Base-by-base conservation (phyloP, 2,113 vertebrate species). In the Ascaphus truei region DNA sequence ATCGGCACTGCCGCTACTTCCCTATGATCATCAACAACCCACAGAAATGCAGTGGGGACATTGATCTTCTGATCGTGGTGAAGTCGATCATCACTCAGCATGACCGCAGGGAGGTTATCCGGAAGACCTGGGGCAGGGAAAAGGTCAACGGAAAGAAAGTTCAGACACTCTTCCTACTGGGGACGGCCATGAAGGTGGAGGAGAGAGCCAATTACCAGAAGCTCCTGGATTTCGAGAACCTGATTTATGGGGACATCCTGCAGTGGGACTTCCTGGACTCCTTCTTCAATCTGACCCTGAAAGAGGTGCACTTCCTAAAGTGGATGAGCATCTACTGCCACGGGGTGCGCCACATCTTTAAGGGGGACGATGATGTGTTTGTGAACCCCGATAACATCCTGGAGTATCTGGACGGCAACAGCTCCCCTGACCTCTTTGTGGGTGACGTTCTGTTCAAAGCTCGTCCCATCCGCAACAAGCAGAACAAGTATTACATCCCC, bases 241-340 rank as follows among this genome's bases (percentile, higher is more conserved):
- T 83, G 34, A 95, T 98, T 65, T 98, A 94, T 0, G 64, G 87
- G 0, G 97, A 99, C 73, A 95, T 99, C 59, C 83, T 99, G 51
- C 96, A 99, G 76, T 99, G 97, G 97, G 91, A 96, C 83, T 99
- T 99, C 67, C 77, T 93, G 25, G 97, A 99, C 73, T 96, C 88
- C 56, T 99, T 99, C 81, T 98, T 98, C 88, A 99, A 99, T 82
- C 90, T 99, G 60, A 99, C 97, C 0, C 93, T 99, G 13, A 99
- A 99, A 74, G 97, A 99, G 75, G 93, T 91, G 4, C 93, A 98
- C 79, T 99, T 99, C 81, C 88, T 99, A 34, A 98, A 95, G 80
- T 99, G 97, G 97, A 89, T 97, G 4, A 79, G 87, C 79, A 93
- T 84, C 7, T 98, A 94, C 87, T 99, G 97, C 10, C 82, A 88